Conservation (phyloP, 2,888 invertebrate species). For the Ectropis crepuscularia region DNA sequence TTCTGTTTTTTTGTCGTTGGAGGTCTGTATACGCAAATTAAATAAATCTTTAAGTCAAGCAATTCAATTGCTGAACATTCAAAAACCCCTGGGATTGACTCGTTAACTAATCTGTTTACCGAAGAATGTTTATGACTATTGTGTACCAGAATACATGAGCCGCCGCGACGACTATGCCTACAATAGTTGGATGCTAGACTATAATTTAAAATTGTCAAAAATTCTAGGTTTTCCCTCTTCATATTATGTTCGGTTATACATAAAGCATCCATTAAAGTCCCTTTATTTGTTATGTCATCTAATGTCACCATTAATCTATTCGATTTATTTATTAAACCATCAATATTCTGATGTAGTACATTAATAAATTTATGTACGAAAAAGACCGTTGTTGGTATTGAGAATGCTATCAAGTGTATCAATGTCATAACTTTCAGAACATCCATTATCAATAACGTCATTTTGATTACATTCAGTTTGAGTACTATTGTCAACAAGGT, state of each 20-base stretch:
- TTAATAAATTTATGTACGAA: neutral
- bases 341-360: slow-evolving; percentile 1
- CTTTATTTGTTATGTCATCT: neutral
- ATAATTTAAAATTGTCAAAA: neutral
- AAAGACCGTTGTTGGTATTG: neutral
- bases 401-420: neutral
- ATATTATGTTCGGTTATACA: neutral
- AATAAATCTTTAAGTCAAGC: neutral
- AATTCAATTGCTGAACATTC: neutral
- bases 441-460: neutral
- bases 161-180: neutral
- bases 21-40: slow-evolving; percentile 1
- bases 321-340: slow-evolving; percentile 1
- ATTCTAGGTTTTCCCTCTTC: neutral
- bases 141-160: neutral
- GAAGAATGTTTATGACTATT: neutral
- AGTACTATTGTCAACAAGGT: neutral
- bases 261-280: neutral
- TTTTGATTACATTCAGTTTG: neutral
- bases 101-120: neutral
- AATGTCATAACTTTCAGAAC: neutral
- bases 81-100: neutral
- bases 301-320: neutral
- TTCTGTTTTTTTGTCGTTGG: neutral
- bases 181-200: neutral